Evolutionary conservation across 1,140 invertebrate species (phyloP).

Genomic region (Probaryconus sp.): DNA sequence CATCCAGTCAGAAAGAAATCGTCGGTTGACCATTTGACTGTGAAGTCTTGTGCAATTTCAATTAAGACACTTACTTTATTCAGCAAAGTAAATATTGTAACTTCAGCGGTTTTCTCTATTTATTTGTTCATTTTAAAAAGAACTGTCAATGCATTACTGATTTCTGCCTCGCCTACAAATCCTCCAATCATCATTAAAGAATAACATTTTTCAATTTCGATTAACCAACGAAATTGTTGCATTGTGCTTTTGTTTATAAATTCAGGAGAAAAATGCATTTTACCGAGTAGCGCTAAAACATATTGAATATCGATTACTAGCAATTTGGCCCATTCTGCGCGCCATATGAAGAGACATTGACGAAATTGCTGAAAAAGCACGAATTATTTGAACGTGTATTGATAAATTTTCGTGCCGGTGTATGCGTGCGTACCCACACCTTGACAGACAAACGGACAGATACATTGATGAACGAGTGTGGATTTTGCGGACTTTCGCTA

Average conservation of each 20-base stretch:
- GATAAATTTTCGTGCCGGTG: too few relatives aligned
- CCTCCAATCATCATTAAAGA: too few relatives aligned
- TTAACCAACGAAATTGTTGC: too few relatives aligned
- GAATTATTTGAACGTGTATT: too few relatives aligned
- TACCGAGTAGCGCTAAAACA: slow-evolving; percentile 10
- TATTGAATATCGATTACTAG: slow-evolving; percentile 23
- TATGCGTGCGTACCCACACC: not conserved
- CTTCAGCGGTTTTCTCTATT: slow-evolving; percentile 16
- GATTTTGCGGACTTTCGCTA: slow-evolving; percentile 41
- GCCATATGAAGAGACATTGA: slow-evolving; percentile 22
- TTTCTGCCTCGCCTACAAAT: too few relatives aligned
- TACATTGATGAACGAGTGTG: slow-evolving; percentile 31
- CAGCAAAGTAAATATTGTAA: too few relatives aligned
- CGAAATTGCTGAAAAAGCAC: slow-evolving; percentile 34
- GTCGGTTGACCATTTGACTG: slow-evolving; percentile 30
- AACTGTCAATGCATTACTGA: too few relatives aligned
- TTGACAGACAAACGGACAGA: slow-evolving; percentile 10
- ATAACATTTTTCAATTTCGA: too few relatives aligned
- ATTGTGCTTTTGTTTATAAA: slow-evolving; percentile 22
- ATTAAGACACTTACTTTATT: slow-evolving; percentile 44
- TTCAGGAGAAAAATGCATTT: too few relatives aligned
- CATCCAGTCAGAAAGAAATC: too few relatives aligned
- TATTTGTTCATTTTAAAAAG: slow-evolving; percentile 27
- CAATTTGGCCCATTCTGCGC: slow-evolving; percentile 9
- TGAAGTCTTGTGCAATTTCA: slow-evolving; percentile 19